phyloP scores from a whole-genome alignment of 2,888 invertebrate species.

The Laspeyria flexula region DNA sequence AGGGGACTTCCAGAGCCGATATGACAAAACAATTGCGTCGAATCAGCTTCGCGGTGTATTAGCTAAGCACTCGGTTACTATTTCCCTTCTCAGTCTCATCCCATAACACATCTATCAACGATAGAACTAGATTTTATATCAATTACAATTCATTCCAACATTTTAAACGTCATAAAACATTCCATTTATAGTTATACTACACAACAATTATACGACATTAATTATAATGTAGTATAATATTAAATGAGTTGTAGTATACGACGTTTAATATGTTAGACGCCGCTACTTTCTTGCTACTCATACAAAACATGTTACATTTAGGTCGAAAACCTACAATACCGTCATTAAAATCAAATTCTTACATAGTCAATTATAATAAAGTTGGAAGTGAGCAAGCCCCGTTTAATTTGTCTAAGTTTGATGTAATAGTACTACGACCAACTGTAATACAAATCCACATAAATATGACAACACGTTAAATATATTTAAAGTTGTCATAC shows the following conservation, averaged over 20 bases:
- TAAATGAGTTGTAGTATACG: conserved; percentile 6
- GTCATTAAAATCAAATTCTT: conserved; percentile 31
- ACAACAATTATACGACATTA: conserved; percentile 8
- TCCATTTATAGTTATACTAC: conserved; percentile 18
- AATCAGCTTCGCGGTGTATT: conserved; percentile 51
- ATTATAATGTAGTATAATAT: conserved; percentile 8
- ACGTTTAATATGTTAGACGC: conserved; percentile 11
- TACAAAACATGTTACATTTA: conserved; percentile 40
- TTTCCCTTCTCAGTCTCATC: conserved; percentile 56
- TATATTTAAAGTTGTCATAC: conserved; percentile 11
- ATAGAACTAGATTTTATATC: conserved; percentile 32
- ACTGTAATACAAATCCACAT: conserved; percentile 36
- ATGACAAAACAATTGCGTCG: conserved; percentile 54
- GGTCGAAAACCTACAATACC: conserved; percentile 37
- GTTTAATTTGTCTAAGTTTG: conserved; percentile 46
- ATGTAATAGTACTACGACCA: conserved; percentile 54
- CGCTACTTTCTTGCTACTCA: conserved; percentile 24
- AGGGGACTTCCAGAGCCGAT: conserved; percentile 52
- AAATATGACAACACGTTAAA: conserved; percentile 36
- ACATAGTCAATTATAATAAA: conserved; percentile 30
- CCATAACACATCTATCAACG: conserved; percentile 46
- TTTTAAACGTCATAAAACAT: conserved; percentile 22
- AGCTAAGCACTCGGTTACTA: conserved; percentile 55
- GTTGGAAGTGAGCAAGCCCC: conserved; percentile 74
- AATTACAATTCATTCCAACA: conserved; percentile 26